Evolutionary conservation across 1,140 invertebrate species (phyloP).

Genomic region (Reticulitermes speratus): DNA sequence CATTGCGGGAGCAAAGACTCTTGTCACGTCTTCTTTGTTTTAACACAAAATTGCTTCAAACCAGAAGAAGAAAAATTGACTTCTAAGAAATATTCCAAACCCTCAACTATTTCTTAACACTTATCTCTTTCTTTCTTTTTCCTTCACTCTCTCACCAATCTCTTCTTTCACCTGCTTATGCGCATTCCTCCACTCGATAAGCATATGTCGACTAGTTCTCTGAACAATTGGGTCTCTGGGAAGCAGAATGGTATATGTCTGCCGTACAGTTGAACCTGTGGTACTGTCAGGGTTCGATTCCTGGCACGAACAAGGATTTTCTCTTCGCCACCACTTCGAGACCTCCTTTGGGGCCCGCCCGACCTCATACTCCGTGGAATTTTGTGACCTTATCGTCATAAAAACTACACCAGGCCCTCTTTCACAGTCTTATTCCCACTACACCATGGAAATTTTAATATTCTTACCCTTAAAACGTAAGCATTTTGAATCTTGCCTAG

Average conservation of each 20-base stretch:
- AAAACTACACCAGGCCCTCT: too few species aligned
- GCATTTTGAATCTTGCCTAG: too few species aligned
- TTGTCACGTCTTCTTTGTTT: conserved; percentile 19
- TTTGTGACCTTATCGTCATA: too few species aligned
- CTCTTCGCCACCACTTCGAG: too few species aligned
- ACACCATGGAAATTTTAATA: too few species aligned
- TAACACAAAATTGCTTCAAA: background rate
- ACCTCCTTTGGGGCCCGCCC: too few species aligned
- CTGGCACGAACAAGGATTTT: too few species aligned
- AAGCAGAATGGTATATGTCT: background rate
- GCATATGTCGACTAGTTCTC: background rate
- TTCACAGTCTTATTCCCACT: too few species aligned
- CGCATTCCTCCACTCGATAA: background rate
- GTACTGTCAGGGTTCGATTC: background rate
- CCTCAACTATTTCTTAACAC: conserved; percentile 1
- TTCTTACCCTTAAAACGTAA: too few species aligned
- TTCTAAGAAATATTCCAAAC: conserved; percentile 16
- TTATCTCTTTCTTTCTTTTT: background rate
- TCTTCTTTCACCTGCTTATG: background rate
- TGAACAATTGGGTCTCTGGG: background rate
- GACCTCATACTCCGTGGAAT: too few species aligned
- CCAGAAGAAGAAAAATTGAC: background rate
- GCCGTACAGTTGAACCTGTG: background rate
- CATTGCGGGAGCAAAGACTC: conserved; percentile 4
- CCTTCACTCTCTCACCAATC: background rate